These are phyloP conservation scores for Pseudomyrmex cubaensis DNA, from an alignment of 1,140 invertebrate genomes.

Conservation along the genomic window DNA sequence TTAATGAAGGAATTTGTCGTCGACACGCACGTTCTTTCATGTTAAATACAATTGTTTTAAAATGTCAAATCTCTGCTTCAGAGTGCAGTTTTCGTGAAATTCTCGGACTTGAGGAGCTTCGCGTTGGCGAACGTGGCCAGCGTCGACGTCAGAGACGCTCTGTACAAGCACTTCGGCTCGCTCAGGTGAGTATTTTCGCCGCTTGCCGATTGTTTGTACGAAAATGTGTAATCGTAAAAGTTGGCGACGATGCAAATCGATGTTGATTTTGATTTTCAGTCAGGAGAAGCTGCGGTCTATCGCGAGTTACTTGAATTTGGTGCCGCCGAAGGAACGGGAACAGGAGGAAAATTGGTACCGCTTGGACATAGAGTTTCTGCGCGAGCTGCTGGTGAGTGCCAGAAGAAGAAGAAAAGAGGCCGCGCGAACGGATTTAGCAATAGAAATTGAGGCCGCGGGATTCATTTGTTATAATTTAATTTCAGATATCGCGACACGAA, in stretches of 20 bases:
- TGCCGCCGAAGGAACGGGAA: slow-evolving; percentile 91
- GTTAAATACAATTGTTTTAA: slow-evolving; percentile 26
- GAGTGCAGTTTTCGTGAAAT: slow-evolving; percentile 97
- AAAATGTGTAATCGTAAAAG: not conserved
- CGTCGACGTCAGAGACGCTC: slow-evolving; percentile 94
- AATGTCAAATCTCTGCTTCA: slow-evolving; percentile 80
- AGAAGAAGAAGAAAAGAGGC: not conserved
- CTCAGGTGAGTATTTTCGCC: slow-evolving; percentile 86
- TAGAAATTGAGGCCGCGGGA: not conserved
- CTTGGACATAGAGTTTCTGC: slow-evolving; percentile 92
- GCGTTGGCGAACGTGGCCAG: slow-evolving; percentile 97
- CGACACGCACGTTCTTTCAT: not conserved
- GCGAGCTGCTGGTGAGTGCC: slow-evolving; percentile 91
- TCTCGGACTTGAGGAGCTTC: slow-evolving; percentile 94
- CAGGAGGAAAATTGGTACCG: slow-evolving; percentile 90
- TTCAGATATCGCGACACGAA: slow-evolving; percentile 94
- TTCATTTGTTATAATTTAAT: not conserved
- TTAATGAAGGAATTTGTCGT: not conserved
- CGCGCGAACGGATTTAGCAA: not conserved
- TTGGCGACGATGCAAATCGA: not conserved
- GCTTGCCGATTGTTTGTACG: not conserved
- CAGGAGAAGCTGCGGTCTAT: slow-evolving; percentile 93
- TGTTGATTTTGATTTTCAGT: slow-evolving; percentile 84
- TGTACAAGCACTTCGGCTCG: slow-evolving; percentile 94
- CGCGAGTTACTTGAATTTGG: slow-evolving; percentile 93